Conservation (phyloP, 2,113 vertebrate genomes). For the Rhea pennata region DNA sequence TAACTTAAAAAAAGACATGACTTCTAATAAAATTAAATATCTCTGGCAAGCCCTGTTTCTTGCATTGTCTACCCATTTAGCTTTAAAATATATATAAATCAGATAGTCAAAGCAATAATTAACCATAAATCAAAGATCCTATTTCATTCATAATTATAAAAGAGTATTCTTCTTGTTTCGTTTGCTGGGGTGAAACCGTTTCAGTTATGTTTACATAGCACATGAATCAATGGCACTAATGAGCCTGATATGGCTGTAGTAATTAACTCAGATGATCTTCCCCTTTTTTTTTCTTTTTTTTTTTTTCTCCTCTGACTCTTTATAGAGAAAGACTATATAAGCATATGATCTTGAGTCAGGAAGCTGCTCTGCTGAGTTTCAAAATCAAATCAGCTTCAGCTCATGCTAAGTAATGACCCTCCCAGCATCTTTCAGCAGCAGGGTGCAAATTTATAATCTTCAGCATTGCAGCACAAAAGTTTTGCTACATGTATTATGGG, state of each 20-base stretch:
- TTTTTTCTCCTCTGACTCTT: background rate
- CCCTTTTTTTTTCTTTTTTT: background rate
- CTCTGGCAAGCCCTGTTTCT: background rate
- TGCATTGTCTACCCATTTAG: background rate
- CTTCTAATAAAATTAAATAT: conserved; percentile 1
- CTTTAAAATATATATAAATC: conserved; percentile 5
- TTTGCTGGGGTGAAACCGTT: conserved; percentile 49
- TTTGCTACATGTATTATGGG: background rate
- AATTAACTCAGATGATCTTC: conserved; percentile 35
- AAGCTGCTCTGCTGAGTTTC: background rate
- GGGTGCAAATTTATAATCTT: background rate
- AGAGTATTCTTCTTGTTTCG: conserved; percentile 19
- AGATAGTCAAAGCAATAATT: conserved; percentile 34
- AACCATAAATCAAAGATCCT: conserved; percentile 60
- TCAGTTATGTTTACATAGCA: conserved; percentile 24
- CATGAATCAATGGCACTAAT: conserved; percentile 57
- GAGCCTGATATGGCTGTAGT: conserved; percentile 22
- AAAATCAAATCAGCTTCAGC: background rate
- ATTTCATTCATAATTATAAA: conserved; percentile 52
- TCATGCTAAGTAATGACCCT: background rate
- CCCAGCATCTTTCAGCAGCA: background rate
- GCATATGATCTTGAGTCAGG: background rate
- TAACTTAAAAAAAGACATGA: background rate
- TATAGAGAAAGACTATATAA: background rate
- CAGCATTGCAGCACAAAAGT: background rate